A percentile compares a stretch with the other conserved stretches of the same genome.
These are phyloP conservation scores for Salpingus planirostris DNA, from an alignment of 2,888 invertebrate genomes.

Conservation along the genomic window DNA sequence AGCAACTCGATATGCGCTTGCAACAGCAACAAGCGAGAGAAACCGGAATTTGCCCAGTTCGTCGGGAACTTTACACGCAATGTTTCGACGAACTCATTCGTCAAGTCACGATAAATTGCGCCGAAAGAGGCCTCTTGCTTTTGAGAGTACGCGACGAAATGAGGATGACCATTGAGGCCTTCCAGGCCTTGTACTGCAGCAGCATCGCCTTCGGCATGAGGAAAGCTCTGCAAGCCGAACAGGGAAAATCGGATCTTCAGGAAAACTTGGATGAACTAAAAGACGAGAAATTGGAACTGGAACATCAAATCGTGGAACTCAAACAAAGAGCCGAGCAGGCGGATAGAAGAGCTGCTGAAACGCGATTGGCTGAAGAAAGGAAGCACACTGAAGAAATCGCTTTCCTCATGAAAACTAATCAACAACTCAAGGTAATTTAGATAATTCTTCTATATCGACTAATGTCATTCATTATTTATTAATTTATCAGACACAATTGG, in stretches of 20 bases:
- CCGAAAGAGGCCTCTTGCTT: constrained; percentile 88
- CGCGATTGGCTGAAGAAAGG: constrained; percentile 82
- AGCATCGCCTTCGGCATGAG: constrained; percentile 97
- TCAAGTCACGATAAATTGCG: constrained; percentile 96
- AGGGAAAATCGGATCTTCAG: constrained; percentile 76
- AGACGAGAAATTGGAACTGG: constrained; percentile 55
- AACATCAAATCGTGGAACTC: constrained; percentile 52
- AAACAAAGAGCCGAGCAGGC: constrained; percentile 72
- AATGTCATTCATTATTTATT: constrained; percentile 6
- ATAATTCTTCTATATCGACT: background rate
- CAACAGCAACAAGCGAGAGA: constrained; percentile 59
- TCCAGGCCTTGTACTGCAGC: constrained; percentile 93
- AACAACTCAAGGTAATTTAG: constrained; percentile 72
- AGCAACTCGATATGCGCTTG: constrained; percentile 74
- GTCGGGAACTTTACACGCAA: constrained; percentile 89
- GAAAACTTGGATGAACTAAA: constrained; percentile 64
- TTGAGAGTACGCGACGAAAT: constrained; percentile 92
- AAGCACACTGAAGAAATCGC: constrained; percentile 87
- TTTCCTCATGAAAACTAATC: constrained; percentile 88
- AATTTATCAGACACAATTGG: constrained; percentile 73
- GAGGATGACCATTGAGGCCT: constrained; percentile 92
- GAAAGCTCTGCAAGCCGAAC: constrained; percentile 91
- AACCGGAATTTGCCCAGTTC: constrained; percentile 91
- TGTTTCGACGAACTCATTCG: constrained; percentile 90
- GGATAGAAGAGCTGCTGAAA: constrained; percentile 72